A percentile compares a stretch with the other conserved stretches of the same genome.
Conservation (phyloP, 2,113 vertebrate genomes). For the Atlantisia rogersi region DNA sequence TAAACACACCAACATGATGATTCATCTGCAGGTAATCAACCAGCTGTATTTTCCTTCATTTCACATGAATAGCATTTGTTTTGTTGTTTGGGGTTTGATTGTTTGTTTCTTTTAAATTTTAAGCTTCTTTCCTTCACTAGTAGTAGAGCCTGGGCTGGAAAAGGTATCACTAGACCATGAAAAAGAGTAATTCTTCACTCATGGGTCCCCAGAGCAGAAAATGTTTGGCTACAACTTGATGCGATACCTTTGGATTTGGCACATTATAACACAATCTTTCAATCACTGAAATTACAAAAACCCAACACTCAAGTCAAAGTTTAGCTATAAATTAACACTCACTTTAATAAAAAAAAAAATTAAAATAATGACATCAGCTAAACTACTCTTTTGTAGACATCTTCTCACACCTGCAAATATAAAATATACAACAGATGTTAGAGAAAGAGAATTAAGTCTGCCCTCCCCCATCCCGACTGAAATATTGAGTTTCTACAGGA, state of each 20-base stretch:
- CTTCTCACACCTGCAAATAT: slow-evolving; percentile 42
- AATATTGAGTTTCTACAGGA: background rate
- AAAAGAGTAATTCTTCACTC: background rate
- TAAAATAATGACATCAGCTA: slow-evolving; percentile 12
- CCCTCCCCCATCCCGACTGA: background rate
- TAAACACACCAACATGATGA: background rate
- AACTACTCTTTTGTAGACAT: background rate
- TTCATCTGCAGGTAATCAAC: background rate
- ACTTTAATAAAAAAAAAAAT: slow-evolving; percentile 36
- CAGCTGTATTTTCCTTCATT: background rate
- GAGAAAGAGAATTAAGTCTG: background rate
- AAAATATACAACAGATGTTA: background rate
- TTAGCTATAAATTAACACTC: slow-evolving; percentile 31
- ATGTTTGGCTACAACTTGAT: background rate
- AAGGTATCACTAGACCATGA: background rate
- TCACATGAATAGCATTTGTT: background rate
- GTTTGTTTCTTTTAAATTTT: background rate
- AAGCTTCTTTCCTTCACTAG: background rate
- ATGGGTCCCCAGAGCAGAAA: background rate
- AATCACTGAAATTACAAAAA: background rate
- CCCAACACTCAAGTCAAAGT: background rate
- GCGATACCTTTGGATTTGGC: background rate
- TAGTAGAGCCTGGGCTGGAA: background rate
- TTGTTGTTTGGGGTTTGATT: background rate
- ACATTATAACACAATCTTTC: background rate